Evolutionary conservation across 2,888 invertebrate genomes (phyloP), one percentile per base, ranked within the genome.

Genomic region (Drosophila atripex): DNA sequence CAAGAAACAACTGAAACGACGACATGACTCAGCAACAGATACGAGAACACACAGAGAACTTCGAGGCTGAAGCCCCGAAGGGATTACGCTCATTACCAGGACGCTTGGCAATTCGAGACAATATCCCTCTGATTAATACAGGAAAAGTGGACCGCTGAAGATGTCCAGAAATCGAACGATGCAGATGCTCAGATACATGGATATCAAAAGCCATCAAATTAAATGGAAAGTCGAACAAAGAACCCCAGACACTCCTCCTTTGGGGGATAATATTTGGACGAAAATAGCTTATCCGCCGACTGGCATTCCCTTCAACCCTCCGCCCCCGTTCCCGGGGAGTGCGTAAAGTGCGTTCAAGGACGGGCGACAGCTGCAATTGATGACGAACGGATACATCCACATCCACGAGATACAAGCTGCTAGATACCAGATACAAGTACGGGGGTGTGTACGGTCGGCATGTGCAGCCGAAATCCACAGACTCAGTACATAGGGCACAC

Each of bases 311-410:
- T 46, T 57, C 60, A 57, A 49, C 57, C 60, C 60, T 28, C 14
- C 47, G 18, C 35, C 18, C 55, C n/a, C 43, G 1, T 9, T 1
- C 4, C 12, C 28, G 1, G 2, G 38, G 47, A 57, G 66, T 75
- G 82, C 75, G 77, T 75, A 79, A 79, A 79, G 73, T 79, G 83
- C 82, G 78, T 79, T 79, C 79, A 80, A 78, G 78, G 78, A 75
- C 80, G 76, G 73, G 57, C 60, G 76, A 72, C 77, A 75, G 79
- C 80, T 68, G 78, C 77, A 77, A 64, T 77, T 77, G 79, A 78
- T 72, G 76, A 58, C 66, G 60, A 43, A 75, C 63, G 16, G n/a
- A 45, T 12, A 43, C 43, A 43, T 11, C 45, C 11, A 41, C 14
- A 41, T 7, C 7, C 11, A 41, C 41, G 41, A 41, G 18, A 41